These are phyloP conservation scores for Epistrophella euchroma DNA, from an alignment of 2,888 invertebrate genomes.

Conservation along the genomic window DNA sequence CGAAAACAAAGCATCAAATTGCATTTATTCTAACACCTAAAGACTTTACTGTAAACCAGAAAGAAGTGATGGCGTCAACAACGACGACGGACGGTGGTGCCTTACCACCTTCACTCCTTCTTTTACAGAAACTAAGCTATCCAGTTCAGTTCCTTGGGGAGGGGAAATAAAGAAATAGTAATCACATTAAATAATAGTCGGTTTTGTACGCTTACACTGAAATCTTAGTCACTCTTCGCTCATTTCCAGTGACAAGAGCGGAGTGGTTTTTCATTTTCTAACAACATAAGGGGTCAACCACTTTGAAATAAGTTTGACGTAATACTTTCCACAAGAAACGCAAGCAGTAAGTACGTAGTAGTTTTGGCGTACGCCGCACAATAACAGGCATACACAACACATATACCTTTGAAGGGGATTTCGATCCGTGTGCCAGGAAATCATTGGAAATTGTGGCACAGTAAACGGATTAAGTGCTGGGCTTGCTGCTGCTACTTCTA, in stretches of 20 bases:
- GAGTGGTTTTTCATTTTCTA: constrained; percentile 38
- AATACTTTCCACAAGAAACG: constrained; percentile 22
- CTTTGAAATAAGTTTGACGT: constrained; percentile 67
- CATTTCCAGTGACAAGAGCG: constrained; percentile 29
- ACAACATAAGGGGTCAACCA: constrained; percentile 67
- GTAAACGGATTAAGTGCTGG: constrained; percentile 62
- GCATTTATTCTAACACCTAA: constrained; percentile 23
- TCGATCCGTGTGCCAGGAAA: constrained; percentile 55
- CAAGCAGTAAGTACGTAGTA: not conserved
- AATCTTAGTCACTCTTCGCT: constrained; percentile 24
- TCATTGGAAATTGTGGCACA: constrained; percentile 66
- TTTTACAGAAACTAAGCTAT: not conserved
- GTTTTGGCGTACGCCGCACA: constrained; percentile 39
- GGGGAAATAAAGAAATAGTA: not conserved
- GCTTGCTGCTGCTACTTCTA: not conserved
- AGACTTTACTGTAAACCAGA: not conserved
- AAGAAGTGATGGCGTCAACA: not conserved
- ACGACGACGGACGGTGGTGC: not conserved
- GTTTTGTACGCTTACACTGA: constrained; percentile 15
- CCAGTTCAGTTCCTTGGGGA: constrained; percentile 1
- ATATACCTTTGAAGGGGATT: constrained; percentile 18
- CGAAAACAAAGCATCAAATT: constrained; percentile 35
- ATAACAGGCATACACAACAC: not conserved
- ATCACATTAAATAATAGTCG: constrained; percentile 50
- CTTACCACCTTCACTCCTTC: not conserved